Evolutionary conservation across 2,888 invertebrate species (phyloP).

Genomic region (Yponomeuta malinellus): DNA sequence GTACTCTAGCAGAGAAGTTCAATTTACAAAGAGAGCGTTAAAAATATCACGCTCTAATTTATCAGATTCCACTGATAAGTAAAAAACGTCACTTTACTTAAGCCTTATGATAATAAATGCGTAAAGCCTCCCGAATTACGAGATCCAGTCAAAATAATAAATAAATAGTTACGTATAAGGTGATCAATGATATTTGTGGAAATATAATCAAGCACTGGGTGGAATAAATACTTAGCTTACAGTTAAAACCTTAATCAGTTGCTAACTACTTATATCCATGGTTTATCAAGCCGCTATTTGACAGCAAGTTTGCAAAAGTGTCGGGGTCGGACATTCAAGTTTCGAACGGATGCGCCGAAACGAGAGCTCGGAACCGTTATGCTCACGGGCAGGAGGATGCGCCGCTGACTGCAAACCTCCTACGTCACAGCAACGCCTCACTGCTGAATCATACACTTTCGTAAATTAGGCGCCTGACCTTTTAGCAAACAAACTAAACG

Average conservation of each 20-base stretch:
- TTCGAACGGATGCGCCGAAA: constrained; percentile 26
- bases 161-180: constrained; percentile 2
- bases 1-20: neutral
- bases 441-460: constrained; percentile 17
- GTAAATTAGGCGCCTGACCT: constrained; percentile 1
- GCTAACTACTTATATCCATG: neutral
- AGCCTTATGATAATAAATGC: constrained; percentile 12
- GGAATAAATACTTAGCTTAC: constrained; percentile 9
- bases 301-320: constrained; percentile 8
- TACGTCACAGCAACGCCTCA: neutral
- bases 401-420: constrained; percentile 26
- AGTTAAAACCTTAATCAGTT: neutral
- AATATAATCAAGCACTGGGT: constrained; percentile 9
- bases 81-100: neutral
- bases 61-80: neutral
- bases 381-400: constrained; percentile 41
- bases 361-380: constrained; percentile 67
- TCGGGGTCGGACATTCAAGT: constrained; percentile 4
- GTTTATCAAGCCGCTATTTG: neutral
- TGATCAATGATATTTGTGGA: neutral
- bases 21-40: neutral
- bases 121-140: constrained; percentile 12
- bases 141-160: constrained; percentile 7
- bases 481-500: neutral
- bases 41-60: neutral